Base-by-base conservation (phyloP, 2,113 vertebrate species). In the Willisornis vidua region DNA sequence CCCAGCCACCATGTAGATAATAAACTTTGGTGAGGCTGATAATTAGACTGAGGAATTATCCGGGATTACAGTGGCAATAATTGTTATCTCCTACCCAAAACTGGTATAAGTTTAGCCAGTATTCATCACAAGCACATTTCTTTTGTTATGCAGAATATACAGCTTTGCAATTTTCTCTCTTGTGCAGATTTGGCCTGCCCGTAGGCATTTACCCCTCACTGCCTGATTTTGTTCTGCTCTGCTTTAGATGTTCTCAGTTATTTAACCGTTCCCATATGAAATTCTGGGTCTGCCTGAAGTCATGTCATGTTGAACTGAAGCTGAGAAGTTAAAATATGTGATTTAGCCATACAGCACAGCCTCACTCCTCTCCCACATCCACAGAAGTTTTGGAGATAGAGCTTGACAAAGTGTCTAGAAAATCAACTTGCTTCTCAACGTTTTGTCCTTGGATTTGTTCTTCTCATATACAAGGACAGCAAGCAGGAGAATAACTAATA, bases 381-480 rank as follows among this genome's bases (percentile, higher is more conserved):
- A 3, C 46, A 85, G 58, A 87, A 77, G 58, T 92, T 96, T 70
- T 37, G 70, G 80, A 79, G 65, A 95, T 87, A 76, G 57, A 89
- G 67, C 84, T 83, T 95, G 95, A 96, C 84, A 96, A 89, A 92
- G 49, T 18, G 72, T 82, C 78, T 77, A 80, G 87, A 92, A 92
- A 94, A 95, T 95, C 75, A 97, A 86, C 89, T 85, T 43, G 79
- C 76, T 93, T 93, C 88, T 95, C 91, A 62, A 12, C 55, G 25
- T 96, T 93, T 95, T 85, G 96, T 87, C 96, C 96, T 97, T 97
- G 94, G 59, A 73, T 91, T 92, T 91, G 58, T 67, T 85, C 88
- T 94, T 85, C 41, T 57, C 55, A 5, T 28, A 49, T 17, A 45
- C 81, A 97, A 95, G 93, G 90, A 31, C 71, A 95, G 72, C 25